Percentiles rank a stretch among this genome's conserved stretches.
Evolutionary conservation across 1,140 invertebrate genomes (phyloP).

Genomic region (Phthorimaea operculella): DNA sequence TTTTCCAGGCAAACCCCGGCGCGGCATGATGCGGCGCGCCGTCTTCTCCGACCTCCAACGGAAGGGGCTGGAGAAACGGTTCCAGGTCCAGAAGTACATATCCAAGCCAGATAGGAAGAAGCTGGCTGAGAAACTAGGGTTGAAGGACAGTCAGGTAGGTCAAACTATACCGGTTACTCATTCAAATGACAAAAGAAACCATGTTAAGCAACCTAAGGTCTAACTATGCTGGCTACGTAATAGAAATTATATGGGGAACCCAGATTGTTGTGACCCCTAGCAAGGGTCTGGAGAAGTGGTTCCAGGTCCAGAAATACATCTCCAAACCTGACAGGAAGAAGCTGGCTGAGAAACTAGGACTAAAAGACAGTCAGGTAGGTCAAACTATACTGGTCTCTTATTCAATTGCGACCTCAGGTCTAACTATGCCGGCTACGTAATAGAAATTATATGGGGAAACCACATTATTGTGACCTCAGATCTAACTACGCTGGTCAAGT

Average conservation of each 20-base stretch:
- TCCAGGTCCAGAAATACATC: conserved; percentile 98
- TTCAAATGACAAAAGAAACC: too few species aligned
- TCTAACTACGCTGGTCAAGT: too few species aligned
- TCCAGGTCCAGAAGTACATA: conserved; percentile 98
- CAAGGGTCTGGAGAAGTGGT: conserved; percentile 93
- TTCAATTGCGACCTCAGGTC: too few species aligned
- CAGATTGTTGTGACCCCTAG: too few species aligned
- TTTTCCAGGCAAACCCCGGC: conserved; percentile 79
- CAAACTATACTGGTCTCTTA: too few species aligned
- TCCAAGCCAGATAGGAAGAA: conserved; percentile 97
- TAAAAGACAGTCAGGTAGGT: conserved; percentile 92
- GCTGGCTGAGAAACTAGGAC: conserved; percentile 92
- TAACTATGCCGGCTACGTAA: too few species aligned
- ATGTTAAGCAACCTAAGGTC: too few species aligned
- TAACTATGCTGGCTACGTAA: too few species aligned
- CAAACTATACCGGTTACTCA: too few species aligned
- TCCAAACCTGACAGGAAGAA: conserved; percentile 97
- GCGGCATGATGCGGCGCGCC: conserved; percentile 95
- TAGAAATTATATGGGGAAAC: too few species aligned
- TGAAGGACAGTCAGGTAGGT: conserved; percentile 92
- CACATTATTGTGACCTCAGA: too few species aligned
- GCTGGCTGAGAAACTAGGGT: conserved; percentile 92
- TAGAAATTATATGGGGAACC: too few species aligned
- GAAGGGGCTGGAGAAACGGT: conserved; percentile 93
- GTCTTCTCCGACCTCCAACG: conserved; percentile 94